These are phyloP conservation scores for Caenorhabditis drosophilae DNA, from an alignment of 2,888 invertebrate species.

Conservation along the genomic window DNA sequence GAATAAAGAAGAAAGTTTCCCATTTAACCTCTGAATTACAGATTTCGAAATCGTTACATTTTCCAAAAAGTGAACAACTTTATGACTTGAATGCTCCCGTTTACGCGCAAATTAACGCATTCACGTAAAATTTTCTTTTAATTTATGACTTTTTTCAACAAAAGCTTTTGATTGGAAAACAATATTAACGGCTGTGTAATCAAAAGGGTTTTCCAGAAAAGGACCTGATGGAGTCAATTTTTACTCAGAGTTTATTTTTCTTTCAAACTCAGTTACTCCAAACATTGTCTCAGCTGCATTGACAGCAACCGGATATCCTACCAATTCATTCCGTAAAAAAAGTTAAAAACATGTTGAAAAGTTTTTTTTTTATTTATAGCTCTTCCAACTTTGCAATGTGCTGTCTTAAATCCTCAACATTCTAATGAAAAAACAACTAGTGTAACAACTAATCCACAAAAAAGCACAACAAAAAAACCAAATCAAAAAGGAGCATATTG, in stretches of 20 bases:
- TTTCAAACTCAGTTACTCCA: conserved; percentile 3
- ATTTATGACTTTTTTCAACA: neutral
- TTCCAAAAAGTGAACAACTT: conserved; percentile 1
- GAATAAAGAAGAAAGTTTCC: neutral
- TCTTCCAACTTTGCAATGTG: conserved; percentile 24
- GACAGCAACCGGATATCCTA: conserved; percentile 10
- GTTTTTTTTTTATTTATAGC: conserved; percentile 6
- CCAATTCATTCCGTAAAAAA: conserved; percentile 8
- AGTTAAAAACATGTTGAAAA: neutral
- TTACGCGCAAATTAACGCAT: conserved; percentile 19
- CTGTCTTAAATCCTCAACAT: too few relatives aligned
- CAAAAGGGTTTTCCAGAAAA: conserved; percentile 6
- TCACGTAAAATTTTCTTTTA: conserved; percentile 14
- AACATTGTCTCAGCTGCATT: conserved; percentile 7
- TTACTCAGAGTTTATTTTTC: conserved; percentile 17
- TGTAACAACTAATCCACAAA: conserved; percentile 1
- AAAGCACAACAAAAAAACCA: conserved; percentile 2
- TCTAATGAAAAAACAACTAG: neutral
- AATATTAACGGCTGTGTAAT: neutral
- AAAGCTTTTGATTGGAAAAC: neutral
- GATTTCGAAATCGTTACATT: conserved; percentile 14
- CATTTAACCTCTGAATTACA: conserved; percentile 1
- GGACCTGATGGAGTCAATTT: conserved; percentile 26
- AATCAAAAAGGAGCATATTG: conserved; percentile 11
- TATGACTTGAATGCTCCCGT: conserved; percentile 6